Evolutionary conservation across 2,113 vertebrate species (phyloP), one percentile per base, ranked within the genome.

Genomic region (Petrocephalus zakoni): DNA sequence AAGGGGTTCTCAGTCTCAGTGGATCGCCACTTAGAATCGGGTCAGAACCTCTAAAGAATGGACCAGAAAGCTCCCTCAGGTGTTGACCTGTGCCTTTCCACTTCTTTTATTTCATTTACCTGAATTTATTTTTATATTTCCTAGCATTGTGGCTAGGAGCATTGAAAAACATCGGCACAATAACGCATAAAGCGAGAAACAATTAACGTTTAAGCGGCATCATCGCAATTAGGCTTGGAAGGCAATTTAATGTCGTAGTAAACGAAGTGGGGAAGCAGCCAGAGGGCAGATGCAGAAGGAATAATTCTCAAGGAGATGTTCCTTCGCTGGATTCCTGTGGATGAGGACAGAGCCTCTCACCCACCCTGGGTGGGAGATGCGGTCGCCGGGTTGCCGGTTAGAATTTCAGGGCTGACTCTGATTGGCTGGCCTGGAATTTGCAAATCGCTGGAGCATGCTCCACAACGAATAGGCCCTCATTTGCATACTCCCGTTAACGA

Each of bases 401-500:
- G 72, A 78, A 78, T 42, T 17, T 34, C 34, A 19, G 72, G 34
- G 13, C 17, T 1, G 29, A 19, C 2, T 29, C 34, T 17, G 72
- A 78, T 78, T 78, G 72, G 34, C 72, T 75, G 1, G 34, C 29
- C 1, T 7, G 68, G 34, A 75, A 75, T 87, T 56, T 46, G 2
- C 83, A 42, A 72, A 84, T 87, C 89, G 52, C n/a, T 61, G 87
- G 55, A 87, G 58, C 82, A 64, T 17, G 52, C 61, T 34, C 81
- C 86, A 85, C 55, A 25, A 53, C 81, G 88, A 56, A 89, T 37
- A 1, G 34, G 29, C 11, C 13, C 72, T 78, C 72, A 8, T 89
- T 88, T 88, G 52, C 72, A 68, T n/a, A 17, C 55, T 86, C 58
- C 53, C 15, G 49, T 84, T 89, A 89, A 90, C 61, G 68, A 87